These are phyloP conservation scores for Andrena dorsata DNA, from an alignment of 2,888 invertebrate genomes.

Conservation along the genomic window DNA sequence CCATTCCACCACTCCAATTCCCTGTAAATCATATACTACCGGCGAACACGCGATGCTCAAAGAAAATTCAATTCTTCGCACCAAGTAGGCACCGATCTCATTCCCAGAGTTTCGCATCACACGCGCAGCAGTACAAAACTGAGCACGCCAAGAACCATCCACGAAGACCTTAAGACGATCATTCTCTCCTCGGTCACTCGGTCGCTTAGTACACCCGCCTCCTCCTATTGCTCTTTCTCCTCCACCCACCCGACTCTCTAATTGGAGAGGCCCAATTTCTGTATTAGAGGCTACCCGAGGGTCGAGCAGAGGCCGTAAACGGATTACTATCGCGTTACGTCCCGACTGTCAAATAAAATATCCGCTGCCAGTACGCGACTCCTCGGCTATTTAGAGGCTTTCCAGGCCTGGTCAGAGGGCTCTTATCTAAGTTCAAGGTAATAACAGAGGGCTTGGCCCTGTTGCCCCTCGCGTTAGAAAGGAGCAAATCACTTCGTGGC, in stretches of 20 bases:
- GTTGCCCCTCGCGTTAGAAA: not conserved
- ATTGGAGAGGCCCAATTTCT: slow-evolving; percentile 78
- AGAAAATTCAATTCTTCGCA: not conserved
- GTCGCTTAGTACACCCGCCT: slow-evolving; percentile 57
- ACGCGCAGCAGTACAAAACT: not conserved
- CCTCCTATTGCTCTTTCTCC: slow-evolving; percentile 51
- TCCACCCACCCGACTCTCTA: slow-evolving; percentile 60
- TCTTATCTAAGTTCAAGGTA: slow-evolving; percentile 58
- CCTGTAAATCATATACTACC: too few relatives aligned
- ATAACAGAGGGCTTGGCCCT: slow-evolving; percentile 23
- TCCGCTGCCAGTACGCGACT: slow-evolving; percentile 18
- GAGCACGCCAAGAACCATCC: slow-evolving; percentile 35
- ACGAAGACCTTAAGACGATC: slow-evolving; percentile 59
- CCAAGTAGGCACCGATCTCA: not conserved
- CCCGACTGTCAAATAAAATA: slow-evolving; percentile 61
- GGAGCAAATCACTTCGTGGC: slow-evolving; percentile 1
- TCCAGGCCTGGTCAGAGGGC: slow-evolving; percentile 13
- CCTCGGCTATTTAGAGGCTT: not conserved
- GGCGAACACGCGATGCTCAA: too few relatives aligned
- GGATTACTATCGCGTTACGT: slow-evolving; percentile 58
- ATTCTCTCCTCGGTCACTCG: slow-evolving; percentile 52
- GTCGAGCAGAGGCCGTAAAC: slow-evolving; percentile 52
- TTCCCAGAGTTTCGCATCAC: not conserved
- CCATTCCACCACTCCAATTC: too few relatives aligned
- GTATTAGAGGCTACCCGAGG: slow-evolving; percentile 65